Evolutionary conservation across 2,797 vertebrate genomes (phyloP), one percentile per base, ranked within the genome.

Genomic region (Myripristis jacobus): DNA sequence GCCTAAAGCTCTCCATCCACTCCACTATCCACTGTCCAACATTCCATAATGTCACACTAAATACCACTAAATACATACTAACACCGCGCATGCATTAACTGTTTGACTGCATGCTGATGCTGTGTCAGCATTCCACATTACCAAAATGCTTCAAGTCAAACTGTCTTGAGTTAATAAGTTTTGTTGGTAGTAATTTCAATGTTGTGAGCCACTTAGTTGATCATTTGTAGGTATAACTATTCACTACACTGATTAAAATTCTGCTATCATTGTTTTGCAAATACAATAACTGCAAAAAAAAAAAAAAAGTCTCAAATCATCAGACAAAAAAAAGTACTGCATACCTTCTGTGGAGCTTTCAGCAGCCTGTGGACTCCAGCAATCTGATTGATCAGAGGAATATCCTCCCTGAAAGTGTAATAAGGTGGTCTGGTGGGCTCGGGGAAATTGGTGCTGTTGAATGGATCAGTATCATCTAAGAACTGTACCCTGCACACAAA

Each of bases 361-460:
- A 96, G 94, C 36, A 95, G 92, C 85, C 95, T 92, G 83, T 96
- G 95, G 62, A 96, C 91, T 68, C 94, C 95, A 34, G 95, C 91
- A 80, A 96, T 92, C 91, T 96, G 95, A 69, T 95, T 95, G 79
- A 90, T 92, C 62, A 96, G 94, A 31, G 95, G 93, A 77, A 96
- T 92, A 89, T 96, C 95, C 81, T 95, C 92, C 68, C 94, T 93
- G 88, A 96, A 96, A 60, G 94, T 93, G 92, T 95, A 96, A 2
- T 94, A 84, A 41, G 94, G 95, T 22, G 95, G 95, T 80, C 95
- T 94, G 80, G 92, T 95, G 78, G 95, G 95, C 88, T 96, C 95
- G 12, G 95, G 95, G 83, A 95, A 96, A 90, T 92, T 96, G 84
- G 95, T 96, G 92, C 95, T 96, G 87, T 95, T 96, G 89, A 96